Evolutionary conservation across 2,113 vertebrate species (phyloP), one percentile per base, ranked within the genome.

Genomic region (Phocoena sinus): DNA sequence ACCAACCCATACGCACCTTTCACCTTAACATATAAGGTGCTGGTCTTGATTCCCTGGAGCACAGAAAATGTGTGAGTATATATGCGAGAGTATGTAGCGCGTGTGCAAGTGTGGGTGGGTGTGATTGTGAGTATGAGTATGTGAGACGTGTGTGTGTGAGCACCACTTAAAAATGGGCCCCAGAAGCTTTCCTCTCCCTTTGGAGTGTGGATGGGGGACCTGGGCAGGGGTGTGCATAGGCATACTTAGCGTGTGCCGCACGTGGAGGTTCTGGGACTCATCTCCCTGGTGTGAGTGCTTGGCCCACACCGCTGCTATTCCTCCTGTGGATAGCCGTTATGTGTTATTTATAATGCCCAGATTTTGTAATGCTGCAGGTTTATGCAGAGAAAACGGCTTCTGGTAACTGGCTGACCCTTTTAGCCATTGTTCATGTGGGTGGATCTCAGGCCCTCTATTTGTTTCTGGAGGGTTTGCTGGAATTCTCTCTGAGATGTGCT

Each of bases 381-480:
- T 94, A 77, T 33, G 71, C 53, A 28, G 74, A 88, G 73, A 95
- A 97, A 94, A 83, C 38, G 86, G 77, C 91, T 89, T 96, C 91
- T 97, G 96, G 93, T 88, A 92, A 97, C 58, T 1, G 26, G 65
- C 63, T 1, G 47, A 81, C 25, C 71, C 81, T 91, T 91, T 82
- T 41, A 90, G 82, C 77, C 0, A 1, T 38, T 23, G 81, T 70
- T 73, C 91, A 63, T 86, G 12, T 41, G 96, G 81, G 88, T 62
- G 68, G 53, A 38, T 79, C 73, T 86, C 86, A 77, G 77, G 58
- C 28, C 31, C 60, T 95, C 70, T 94, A 0, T 92, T 85, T 92
- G 91, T 85, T 94, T 96, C 97, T 96, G 88, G 80, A 84, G 80
- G 89, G 68, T 81, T 96, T 96, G 92, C 92, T 95, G 97, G 94